Evolutionary conservation across 2,888 invertebrate species (phyloP), one percentile per base, ranked within the genome.

Genomic region (Conops quadrifasciatus): DNA sequence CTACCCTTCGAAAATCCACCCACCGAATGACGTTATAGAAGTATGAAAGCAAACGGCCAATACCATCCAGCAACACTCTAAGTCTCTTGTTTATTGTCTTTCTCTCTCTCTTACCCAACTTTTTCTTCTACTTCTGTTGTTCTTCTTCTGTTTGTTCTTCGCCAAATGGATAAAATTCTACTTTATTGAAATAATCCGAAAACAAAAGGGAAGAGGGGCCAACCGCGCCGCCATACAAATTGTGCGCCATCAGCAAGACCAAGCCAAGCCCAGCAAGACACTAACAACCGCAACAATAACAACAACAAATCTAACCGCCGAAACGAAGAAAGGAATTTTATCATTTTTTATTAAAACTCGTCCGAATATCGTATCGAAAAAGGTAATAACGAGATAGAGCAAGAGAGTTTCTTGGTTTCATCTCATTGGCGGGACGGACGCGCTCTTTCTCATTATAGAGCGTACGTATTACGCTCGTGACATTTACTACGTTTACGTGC

Each of bases 391-490:
- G 53, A 11, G 53, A 0, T 56, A 30, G 43, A 43, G 21, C 26
- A 16, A 28, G 36, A 19, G 21, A 28, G 24, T 53, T 47, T 53
- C 67, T 47, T 59, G 67, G 64, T 49, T 43, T 51, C 43, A 24
- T 45, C 9, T 30, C 59, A 56, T 62, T 71, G 51, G 59, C 28
- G 19, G 30, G 21, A 62, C 49, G 49, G 15, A n/a, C 49, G 53
- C 4, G 74, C 71, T 70, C 72, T 74, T n/a, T 71, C 77, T 73
- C 80, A 82, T 80, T 75, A 80, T 81, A 80, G 80, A 80, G 76
- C 78, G 80, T 79, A 77, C 80, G 79, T 81, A 80, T 73, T 80
- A 79, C 77, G 78, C 80, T 75, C 82, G 36, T 36, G 36, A 36
- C 36, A 36, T 36, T 36, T 36, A 36, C 5, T 36, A 36, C 36